These are phyloP conservation scores for Rhabditoides inermis DNA, from an alignment of 2,888 invertebrate genomes.

Conservation along the genomic window DNA sequence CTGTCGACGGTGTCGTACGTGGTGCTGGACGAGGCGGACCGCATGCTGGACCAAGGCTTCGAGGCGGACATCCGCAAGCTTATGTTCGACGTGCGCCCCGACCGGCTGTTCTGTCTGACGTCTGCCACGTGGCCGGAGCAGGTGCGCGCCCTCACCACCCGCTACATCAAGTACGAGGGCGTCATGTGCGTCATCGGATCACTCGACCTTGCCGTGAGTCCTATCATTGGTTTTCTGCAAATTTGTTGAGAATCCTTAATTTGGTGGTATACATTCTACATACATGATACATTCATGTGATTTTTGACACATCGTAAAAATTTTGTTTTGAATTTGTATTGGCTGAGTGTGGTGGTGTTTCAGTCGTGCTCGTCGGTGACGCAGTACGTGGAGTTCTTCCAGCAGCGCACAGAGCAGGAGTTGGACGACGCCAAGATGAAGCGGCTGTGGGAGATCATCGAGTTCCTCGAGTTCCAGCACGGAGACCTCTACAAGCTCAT, in stretches of 20 bases:
- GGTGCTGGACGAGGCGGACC: slow-evolving; percentile 75
- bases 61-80: slow-evolving; percentile 66
- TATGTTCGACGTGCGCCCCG: slow-evolving; percentile 72
- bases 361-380: slow-evolving; percentile 75
- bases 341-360: slow-evolving; percentile 2
- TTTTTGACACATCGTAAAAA: too few relatives aligned
- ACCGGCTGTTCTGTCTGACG: slow-evolving; percentile 90
- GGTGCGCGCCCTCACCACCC: slow-evolving; percentile 74
- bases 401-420: slow-evolving; percentile 66
- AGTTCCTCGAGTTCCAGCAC: slow-evolving; percentile 57
- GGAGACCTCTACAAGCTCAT: slow-evolving; percentile 72
- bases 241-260: too few relatives aligned
- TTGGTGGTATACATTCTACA: too few relatives aligned
- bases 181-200: slow-evolving; percentile 78
- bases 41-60: slow-evolving; percentile 61
- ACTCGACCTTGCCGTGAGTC: slow-evolving; percentile 67
- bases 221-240: too few relatives aligned
- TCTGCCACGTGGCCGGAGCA: slow-evolving; percentile 88
- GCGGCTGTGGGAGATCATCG: slow-evolving; percentile 12
- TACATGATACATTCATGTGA: too few relatives aligned
- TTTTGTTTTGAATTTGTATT: too few relatives aligned
- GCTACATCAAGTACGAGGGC: slow-evolving; percentile 80
- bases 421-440: slow-evolving; percentile 37
- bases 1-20: slow-evolving; percentile 39
- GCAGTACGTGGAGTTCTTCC: slow-evolving; percentile 70